Conservation (phyloP, 2,113 vertebrate species). For the Thalassarche chlororhynchos region DNA sequence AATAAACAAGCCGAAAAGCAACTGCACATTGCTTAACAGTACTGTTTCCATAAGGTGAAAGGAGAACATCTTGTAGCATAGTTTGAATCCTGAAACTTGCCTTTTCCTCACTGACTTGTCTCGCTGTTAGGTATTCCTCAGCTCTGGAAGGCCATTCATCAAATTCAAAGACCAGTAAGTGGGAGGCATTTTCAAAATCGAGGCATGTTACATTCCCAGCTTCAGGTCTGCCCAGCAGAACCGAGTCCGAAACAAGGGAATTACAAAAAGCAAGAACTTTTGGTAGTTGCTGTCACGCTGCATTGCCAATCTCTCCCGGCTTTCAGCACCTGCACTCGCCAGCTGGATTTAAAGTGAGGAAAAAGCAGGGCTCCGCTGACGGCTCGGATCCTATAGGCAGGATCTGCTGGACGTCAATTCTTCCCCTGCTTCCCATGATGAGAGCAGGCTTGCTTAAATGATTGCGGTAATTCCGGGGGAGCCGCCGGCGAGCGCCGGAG, state of each 20-base stretch:
- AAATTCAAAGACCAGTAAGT: neutral
- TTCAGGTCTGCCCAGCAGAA: neutral
- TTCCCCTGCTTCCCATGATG: conserved; percentile 13
- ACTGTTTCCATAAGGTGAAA: neutral
- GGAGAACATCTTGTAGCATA: neutral
- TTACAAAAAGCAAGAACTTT: conserved; percentile 61
- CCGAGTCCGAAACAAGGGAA: neutral
- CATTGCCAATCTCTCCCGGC: conserved; percentile 28
- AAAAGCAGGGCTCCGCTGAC: conserved; percentile 53
- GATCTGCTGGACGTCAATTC: conserved; percentile 62
- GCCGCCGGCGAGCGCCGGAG: conserved; percentile 3
- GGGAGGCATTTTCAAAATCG: neutral
- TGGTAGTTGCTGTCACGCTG: neutral
- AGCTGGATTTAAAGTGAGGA: conserved; percentile 61
- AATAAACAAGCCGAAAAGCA: neutral
- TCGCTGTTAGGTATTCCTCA: neutral
- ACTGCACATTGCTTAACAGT: neutral
- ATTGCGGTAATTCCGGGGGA: neutral
- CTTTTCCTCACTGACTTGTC: neutral
- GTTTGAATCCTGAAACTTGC: neutral
- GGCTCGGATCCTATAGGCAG: conserved; percentile 71
- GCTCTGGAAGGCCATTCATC: neutral
- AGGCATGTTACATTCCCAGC: neutral
- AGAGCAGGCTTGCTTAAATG: neutral
- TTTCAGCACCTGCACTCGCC: conserved; percentile 17